A percentile compares a stretch with the other conserved stretches of the same genome.
These are phyloP conservation scores for Bombyx mori DNA, from an alignment of 1,140 invertebrate genomes.

Conservation along the genomic window ASM3026992v2 NC_085108.1:4895501-4896000, in stretches of 20 bases:
- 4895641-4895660: slow-evolving; percentile 13
- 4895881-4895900: neutral
- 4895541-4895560: too few relatives aligned
- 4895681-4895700: slow-evolving; percentile 35
- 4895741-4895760: slow-evolving; percentile 43
- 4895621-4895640: slow-evolving; percentile 32
- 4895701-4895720: slow-evolving; percentile 26
- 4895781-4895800: slow-evolving; percentile 11
- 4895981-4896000: too few relatives aligned
- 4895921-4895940: too few relatives aligned
- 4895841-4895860: neutral
- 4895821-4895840: slow-evolving; percentile 5
- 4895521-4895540: too few relatives aligned
- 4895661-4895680: slow-evolving; percentile 19
- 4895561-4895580: too few relatives aligned
- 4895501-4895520: neutral
- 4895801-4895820: slow-evolving; percentile 8
- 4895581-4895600: too few relatives aligned
- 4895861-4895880: neutral
- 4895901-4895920: neutral
- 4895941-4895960: too few relatives aligned
- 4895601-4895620: slow-evolving; percentile 38
- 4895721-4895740: slow-evolving; percentile 27
- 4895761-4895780: slow-evolving; percentile 33
- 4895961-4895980: too few relatives aligned